These are phyloP conservation scores for Ceratosolen solmsi DNA, from an alignment of 1,140 invertebrate species.

Conservation along the genomic window DNA sequence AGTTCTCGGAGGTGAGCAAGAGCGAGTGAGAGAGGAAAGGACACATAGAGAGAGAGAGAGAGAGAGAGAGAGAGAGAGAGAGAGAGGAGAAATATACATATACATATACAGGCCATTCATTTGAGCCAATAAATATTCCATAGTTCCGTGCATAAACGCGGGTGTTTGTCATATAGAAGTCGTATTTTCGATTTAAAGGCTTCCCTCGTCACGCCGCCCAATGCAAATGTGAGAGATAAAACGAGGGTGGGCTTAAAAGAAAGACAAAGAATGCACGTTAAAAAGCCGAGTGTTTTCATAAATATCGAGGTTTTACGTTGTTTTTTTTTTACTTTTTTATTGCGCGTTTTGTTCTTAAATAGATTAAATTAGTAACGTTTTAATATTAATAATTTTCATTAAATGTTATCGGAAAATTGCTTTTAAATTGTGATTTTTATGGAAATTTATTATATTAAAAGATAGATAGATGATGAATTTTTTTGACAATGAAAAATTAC, in stretches of 20 bases:
- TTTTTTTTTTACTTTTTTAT: background rate
- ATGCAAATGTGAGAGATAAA: constrained; percentile 67
- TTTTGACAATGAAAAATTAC: too few species aligned
- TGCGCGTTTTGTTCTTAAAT: too few species aligned
- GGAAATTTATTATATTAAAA: too few species aligned
- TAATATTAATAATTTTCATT: too few species aligned
- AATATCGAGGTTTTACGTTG: constrained; percentile 26
- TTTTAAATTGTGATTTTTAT: too few species aligned
- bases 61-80: constrained; percentile 11
- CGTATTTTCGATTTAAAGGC: constrained; percentile 71
- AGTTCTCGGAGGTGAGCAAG: constrained; percentile 3
- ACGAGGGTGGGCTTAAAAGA: constrained; percentile 28
- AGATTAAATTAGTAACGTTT: too few species aligned
- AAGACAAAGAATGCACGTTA: background rate
- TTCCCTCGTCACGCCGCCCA: constrained; percentile 64
- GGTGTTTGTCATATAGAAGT: constrained; percentile 69
- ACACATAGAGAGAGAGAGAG: constrained; percentile 6
- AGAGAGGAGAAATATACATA: background rate
- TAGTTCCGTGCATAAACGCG: constrained; percentile 66
- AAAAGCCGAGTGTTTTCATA: constrained; percentile 34
- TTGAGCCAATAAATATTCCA: constrained; percentile 69
- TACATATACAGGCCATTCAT: constrained; percentile 58
- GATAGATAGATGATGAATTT: too few species aligned
- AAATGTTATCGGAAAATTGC: too few species aligned
- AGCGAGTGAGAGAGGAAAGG: background rate